Base-by-base conservation (phyloP, 2,888 invertebrate species). In the Tinea semifulvella region DNA sequence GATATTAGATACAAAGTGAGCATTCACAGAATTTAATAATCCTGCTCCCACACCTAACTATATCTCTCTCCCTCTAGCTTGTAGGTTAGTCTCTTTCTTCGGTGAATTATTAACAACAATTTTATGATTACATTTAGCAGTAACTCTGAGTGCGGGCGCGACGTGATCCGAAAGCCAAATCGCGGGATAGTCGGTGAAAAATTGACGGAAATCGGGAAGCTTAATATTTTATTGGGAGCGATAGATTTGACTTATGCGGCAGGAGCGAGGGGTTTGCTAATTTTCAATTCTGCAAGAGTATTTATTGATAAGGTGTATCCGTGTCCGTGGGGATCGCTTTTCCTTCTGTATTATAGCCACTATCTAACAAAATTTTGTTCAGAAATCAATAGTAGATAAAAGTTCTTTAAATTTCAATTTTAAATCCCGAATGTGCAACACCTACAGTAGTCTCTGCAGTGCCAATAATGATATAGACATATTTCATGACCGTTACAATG, bases 11-110 rank as follows among this genome's bases (percentile, higher is more conserved):
- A 80, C 79, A 79, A 77, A 77, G 72, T 77, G 79, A 77, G 64
- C 77, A 80, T 77, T 79, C 77, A 73, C 73, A 68, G 75, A 79
- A 79, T 79, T 80, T 77, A 77, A 79, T 79, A 79, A 80, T 74
- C 75, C 61, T 57, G 55, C 70, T 63, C 68, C 66, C 68, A 61
- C 68, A 61, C 65, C 62, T 62, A 25, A 27, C 8, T 17, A 20
- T 31, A 14, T 25, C 56, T 48, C 47, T 67, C 67, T 49, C 60
- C 31, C 53, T 66, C 66, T 47, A 46, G 49, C 65, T 13, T 16
- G 8, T 38, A 22, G 10, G 8, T 13, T n/a, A 11, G 31, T 18
- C 42, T n/a, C 46, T 22, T 13, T 36, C 42, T 28, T 17, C 17
- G 7, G 55, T 79, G 77, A 77, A 79, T 77, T 79, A 79, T 79